These are phyloP conservation scores for Anoplopoma fimbria DNA, from an alignment of 2,113 vertebrate genomes.

Conservation along the genomic window DNA sequence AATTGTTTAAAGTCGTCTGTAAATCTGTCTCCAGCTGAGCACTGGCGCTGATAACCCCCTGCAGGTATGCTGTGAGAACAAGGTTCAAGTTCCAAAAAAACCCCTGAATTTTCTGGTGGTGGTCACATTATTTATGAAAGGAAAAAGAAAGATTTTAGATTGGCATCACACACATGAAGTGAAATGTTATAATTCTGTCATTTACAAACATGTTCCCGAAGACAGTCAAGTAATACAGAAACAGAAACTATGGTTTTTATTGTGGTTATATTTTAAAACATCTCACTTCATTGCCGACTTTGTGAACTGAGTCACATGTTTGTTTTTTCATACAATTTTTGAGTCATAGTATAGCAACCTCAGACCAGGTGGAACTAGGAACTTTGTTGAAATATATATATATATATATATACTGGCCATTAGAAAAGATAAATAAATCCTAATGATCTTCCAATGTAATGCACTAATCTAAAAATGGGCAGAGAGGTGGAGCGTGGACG, in stretches of 20 bases:
- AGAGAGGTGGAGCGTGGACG: too few species aligned
- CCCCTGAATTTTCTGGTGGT: not conserved
- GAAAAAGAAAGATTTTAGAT: too few species aligned
- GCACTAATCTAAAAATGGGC: too few species aligned
- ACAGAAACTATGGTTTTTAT: not conserved
- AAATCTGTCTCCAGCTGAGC: not conserved
- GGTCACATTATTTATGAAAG: not conserved
- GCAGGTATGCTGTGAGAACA: not conserved
- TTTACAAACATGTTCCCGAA: not conserved
- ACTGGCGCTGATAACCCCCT: not conserved
- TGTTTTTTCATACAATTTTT: slow-evolving; percentile 1
- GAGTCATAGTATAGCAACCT: not conserved
- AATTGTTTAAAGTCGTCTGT: not conserved
- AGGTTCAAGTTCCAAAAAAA: not conserved
- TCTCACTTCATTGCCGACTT: not conserved
- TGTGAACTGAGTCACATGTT: slow-evolving; percentile 32
- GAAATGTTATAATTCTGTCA: too few species aligned
- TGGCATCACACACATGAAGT: not conserved
- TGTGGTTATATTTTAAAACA: not conserved
- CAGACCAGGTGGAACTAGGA: not conserved
- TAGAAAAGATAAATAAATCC: too few species aligned
- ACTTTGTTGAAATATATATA: not conserved
- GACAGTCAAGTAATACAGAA: not conserved
- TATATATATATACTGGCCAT: not conserved
- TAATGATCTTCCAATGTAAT: too few species aligned